Base-by-base conservation (phyloP, 2,888 invertebrate genomes). In the Pseudococcus viburni region DNA sequence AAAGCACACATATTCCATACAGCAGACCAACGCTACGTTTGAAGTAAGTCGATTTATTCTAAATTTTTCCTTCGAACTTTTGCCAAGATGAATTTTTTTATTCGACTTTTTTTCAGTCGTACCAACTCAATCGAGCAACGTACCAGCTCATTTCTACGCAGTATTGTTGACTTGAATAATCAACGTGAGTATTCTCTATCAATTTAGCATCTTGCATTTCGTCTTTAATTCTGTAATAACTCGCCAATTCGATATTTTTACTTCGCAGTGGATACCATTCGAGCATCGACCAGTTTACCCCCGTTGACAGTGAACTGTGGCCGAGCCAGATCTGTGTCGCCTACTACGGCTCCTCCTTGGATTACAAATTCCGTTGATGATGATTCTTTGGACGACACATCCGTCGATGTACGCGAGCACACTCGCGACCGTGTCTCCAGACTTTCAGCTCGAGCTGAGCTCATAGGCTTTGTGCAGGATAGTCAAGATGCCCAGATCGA, bases 361-460 rank as follows among this genome's bases (percentile, higher is more conserved):
- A 26, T 86, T n/a, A n/a, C 86, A 11, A 64, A 55, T 19, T 86
- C 86, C n/a, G 64, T 86, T 8, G 59, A 86, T n/a, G 86, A 86
- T 42, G 86, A 86, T 15, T 64, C 86, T 6, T 42, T 86, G 64
- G 86, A 86, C 42, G 86, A 86, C 19, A 68, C 64, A 42, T 51
- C 64, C 1, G 42, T 86, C n/a, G 64, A 59, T 64, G 42, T 86
- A 33, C 59, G 64, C n/a, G 19, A 80, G 1, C 80, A n/a, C 7
- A 80, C 19, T 59, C 59, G 59, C n/a, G 80, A 80, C 19, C 80
- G 80, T 6, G 12, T n/a, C 22, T 80, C 80, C 15, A 39, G 80
- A 8, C 9, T 80, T 11, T 39, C 42, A 3, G 42, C 42, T 68
- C 33, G 64, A 39, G 42, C 64, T 2, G 33, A 55, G n/a, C 17